phyloP scores from a whole-genome alignment of 2,113 vertebrate genomes.

The Halichoerus grypus region DNA sequence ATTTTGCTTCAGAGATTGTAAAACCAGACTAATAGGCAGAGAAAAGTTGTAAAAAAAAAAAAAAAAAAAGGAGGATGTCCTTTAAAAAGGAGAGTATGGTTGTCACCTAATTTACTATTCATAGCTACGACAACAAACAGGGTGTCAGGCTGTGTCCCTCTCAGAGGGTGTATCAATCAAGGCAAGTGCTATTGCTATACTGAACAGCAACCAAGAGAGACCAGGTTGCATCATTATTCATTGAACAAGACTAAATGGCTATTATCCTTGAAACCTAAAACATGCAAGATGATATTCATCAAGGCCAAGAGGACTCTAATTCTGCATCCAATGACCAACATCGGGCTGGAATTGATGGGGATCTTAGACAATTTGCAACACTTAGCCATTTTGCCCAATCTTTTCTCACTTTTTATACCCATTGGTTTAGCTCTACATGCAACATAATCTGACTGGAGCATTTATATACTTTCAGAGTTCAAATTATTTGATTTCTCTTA shows the following conservation, averaged over 20 bases:
- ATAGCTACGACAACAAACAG: constrained; percentile 49
- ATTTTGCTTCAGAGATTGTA: constrained; percentile 5
- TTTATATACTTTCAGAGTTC: not conserved
- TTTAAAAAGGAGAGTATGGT: not conserved
- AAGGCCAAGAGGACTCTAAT: not conserved
- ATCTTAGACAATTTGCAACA: not conserved
- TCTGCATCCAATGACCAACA: not conserved
- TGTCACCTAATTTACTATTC: constrained; percentile 38
- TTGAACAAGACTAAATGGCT: no score
- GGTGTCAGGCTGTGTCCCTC: not conserved
- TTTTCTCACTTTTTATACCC: not conserved
- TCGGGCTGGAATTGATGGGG: not conserved
- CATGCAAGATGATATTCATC: not conserved
- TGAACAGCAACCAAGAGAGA: not conserved
- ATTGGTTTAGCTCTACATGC: not conserved
- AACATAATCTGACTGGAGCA: not conserved
- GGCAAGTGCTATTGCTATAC: not conserved
- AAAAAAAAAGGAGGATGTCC: not conserved
- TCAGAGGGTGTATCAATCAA: not conserved
- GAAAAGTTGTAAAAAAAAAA: not conserved
- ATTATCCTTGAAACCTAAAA: not conserved
- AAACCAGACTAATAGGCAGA: constrained; percentile 32
- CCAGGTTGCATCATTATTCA: not conserved
- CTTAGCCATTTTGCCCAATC: not conserved
- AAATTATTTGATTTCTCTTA: not conserved